Evolutionary conservation across 2,888 invertebrate genomes (phyloP), one percentile per base, ranked within the genome.

Genomic region (Xestia sexstrigata): DNA sequence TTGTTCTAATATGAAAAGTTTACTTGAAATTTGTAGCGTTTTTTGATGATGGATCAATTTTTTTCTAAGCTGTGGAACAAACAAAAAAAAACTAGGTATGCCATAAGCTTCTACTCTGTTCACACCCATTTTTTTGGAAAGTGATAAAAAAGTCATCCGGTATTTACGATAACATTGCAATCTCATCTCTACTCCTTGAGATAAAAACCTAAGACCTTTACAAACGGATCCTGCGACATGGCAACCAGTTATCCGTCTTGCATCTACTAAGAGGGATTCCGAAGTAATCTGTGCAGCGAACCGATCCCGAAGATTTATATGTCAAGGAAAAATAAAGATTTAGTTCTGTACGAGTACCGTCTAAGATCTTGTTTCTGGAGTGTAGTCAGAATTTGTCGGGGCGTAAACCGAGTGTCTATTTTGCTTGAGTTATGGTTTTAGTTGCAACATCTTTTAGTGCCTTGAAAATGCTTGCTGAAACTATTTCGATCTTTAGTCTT

Each of bases 241-340:
- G 78, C 73, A 67, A 79, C 69, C 78, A 85, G 87, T 89, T 91
- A 91, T 91, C 90, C 85, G 77, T 87, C 89, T 87, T 89, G 88
- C 90, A 91, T 91, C 90, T 90, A 83, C 89, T 90, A 90, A 89
- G 91, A 90, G 86, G 90, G 86, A 87, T 87, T 82, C 81, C 72
- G 69, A 81, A 85, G 91, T 89, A 90, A 90, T 90, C 89, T 89
- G 89, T 85, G 89, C 90, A 86, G 78, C 86, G 90, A 86, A 89
- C 90, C 85, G 89, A 78, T 84, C 70, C 52, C 30, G 49, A 72
- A 87, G 87, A 90, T 89, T 90, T 90, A 87, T 89, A 82, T 83
- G 85, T 82, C 81, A 80, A 82, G 77, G 83, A 84, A 85, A 87
- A 88, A 87, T 84, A 86, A 82, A 84, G 86, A 78, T 82, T 86